Conservation (phyloP, 2,113 vertebrate genomes). For the Lutjanus erythropterus region DNA sequence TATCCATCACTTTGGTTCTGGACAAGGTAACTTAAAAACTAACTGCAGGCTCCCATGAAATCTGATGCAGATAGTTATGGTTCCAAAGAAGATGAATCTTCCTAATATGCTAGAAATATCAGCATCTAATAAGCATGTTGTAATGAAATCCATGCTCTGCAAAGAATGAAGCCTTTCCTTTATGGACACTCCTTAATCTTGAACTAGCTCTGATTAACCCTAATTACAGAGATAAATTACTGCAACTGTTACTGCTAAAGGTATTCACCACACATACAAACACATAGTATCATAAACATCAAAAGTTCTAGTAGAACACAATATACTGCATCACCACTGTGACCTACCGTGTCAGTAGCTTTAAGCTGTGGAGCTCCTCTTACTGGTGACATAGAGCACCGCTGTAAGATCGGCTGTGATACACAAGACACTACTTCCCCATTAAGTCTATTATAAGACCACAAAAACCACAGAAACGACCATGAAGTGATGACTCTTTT, state of each 20-base stretch:
- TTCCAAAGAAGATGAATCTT: not conserved
- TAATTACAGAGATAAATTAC: too few relatives aligned
- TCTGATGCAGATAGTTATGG: not conserved
- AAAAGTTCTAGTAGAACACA: too few relatives aligned
- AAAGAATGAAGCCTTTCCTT: not conserved
- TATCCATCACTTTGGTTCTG: not conserved
- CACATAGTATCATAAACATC: too few relatives aligned
- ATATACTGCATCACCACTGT: not conserved
- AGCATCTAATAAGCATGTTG: not conserved
- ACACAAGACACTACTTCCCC: not conserved
- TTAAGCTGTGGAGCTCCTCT: constrained; percentile 33
- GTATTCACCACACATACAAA: too few relatives aligned
- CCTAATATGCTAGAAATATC: not conserved
- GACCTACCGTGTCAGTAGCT: not conserved
- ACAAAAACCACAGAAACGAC: constrained; percentile 1
- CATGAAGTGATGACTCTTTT: not conserved
- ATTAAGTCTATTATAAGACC: constrained; percentile 17
- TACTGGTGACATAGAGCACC: constrained; percentile 17
- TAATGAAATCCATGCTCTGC: not conserved
- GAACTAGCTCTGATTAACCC: too few relatives aligned
- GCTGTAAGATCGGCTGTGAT: not conserved
- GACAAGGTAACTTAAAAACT: not conserved
- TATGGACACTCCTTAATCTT: not conserved
- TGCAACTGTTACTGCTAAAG: too few relatives aligned
- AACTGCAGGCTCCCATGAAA: not conserved